Percentiles rank a stretch among this genome's conserved stretches.
phyloP scores from a whole-genome alignment of 2,888 invertebrate genomes.

The Hermaeophaga mercurialis region DNA sequence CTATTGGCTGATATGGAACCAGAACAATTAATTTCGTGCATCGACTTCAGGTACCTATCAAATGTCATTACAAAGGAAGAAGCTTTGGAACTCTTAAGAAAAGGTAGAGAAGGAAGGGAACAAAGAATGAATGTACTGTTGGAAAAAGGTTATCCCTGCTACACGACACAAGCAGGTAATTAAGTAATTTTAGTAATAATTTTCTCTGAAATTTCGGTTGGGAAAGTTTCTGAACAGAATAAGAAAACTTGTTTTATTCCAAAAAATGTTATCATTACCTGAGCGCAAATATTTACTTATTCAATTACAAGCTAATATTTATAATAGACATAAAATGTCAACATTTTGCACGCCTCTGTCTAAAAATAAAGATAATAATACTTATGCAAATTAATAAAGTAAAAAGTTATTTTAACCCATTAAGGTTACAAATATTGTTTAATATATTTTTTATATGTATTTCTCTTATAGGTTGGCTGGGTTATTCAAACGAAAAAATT shows the following conservation, averaged over 20 bases:
- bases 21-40: constrained; percentile 80
- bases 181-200: too few relatives aligned
- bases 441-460: neutral
- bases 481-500: constrained; percentile 80
- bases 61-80: constrained; percentile 84
- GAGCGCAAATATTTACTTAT: neutral
- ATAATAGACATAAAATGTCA: neutral
- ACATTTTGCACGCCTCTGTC: neutral
- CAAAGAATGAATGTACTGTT: constrained; percentile 68
- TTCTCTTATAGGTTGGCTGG: constrained; percentile 75
- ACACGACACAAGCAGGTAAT: constrained; percentile 82
- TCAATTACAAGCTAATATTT: constrained; percentile 4
- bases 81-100: constrained; percentile 72
- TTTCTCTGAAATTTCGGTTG: too few relatives aligned
- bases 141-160: constrained; percentile 79
- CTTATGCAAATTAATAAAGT: neutral
- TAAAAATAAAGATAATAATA: neutral
- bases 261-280: too few relatives aligned
- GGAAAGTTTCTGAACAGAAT: too few relatives aligned
- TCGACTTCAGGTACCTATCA: constrained; percentile 85
- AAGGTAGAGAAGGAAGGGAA: constrained; percentile 63
- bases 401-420: neutral
- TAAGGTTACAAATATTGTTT: neutral
- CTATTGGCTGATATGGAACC: constrained; percentile 82
- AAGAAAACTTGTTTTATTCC: too few relatives aligned